Conservation (phyloP, 2,888 invertebrate genomes). For the Lycia hirtaria region DNA sequence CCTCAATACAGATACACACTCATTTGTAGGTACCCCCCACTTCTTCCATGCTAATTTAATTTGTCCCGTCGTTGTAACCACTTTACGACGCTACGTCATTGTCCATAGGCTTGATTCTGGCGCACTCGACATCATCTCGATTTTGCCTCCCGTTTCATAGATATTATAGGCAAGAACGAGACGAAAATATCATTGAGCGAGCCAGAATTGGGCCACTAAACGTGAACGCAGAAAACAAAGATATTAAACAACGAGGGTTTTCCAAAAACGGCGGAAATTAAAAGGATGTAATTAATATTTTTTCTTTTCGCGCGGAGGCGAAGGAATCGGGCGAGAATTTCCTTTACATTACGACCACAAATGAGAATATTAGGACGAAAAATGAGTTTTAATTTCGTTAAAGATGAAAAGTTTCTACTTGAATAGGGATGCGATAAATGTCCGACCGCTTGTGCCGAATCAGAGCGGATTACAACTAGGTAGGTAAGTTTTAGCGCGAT, state of each 20-base stretch:
- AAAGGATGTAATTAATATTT: constrained; percentile 41
- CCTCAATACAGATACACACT: constrained; percentile 48
- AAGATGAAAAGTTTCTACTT: constrained; percentile 35
- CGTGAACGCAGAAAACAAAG: constrained; percentile 24
- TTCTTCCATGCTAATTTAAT: constrained; percentile 65
- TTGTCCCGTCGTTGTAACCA: constrained; percentile 47
- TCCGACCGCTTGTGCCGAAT: neutral
- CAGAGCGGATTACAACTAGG: neutral
- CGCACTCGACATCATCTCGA: too few relatives aligned
- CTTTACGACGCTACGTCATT: constrained; percentile 44
- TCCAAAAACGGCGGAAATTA: constrained; percentile 34
- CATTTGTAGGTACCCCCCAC: constrained; percentile 49
- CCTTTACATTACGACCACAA: constrained; percentile 30
- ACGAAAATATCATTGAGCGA: constrained; percentile 36
- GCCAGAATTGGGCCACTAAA: constrained; percentile 42
- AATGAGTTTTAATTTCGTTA: constrained; percentile 36
- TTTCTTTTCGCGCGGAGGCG: constrained; percentile 21
- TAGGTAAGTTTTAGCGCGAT: too few relatives aligned
- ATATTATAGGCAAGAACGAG: too few relatives aligned
- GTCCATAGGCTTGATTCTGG: too few relatives aligned
- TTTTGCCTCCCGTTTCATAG: too few relatives aligned
- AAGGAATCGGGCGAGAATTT: constrained; percentile 32
- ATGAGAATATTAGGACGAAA: constrained; percentile 31
- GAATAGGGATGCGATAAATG: constrained; percentile 13
- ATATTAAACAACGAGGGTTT: constrained; percentile 30